phyloP scores from a whole-genome alignment of 2,113 vertebrate species.

The Condylura cristata region DNA sequence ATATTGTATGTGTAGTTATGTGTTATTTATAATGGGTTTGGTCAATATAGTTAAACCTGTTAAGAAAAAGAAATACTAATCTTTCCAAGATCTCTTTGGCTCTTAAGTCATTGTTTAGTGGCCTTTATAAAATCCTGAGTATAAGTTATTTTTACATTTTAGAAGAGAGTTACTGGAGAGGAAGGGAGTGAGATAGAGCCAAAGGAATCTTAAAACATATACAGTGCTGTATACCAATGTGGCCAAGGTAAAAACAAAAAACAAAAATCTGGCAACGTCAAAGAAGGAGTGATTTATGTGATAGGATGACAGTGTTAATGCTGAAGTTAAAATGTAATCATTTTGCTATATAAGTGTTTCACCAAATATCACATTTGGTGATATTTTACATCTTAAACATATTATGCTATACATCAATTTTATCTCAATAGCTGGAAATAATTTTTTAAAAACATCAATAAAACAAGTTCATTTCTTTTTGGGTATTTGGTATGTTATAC shows the following conservation, averaged over 20 bases:
- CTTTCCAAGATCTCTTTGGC: not conserved
- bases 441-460: not conserved
- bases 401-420: not conserved
- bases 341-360: too few relatives aligned
- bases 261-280: too few relatives aligned
- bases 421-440: not conserved
- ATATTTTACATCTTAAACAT: too few relatives aligned
- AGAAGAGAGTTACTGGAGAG: too few relatives aligned
- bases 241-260: too few relatives aligned
- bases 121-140: not conserved
- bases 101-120: not conserved
- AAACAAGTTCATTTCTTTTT: not conserved
- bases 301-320: too few relatives aligned
- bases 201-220: too few relatives aligned
- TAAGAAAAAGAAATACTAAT: not conserved
- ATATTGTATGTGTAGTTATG: accelerated
- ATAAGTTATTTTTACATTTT: not conserved
- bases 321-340: too few relatives aligned
- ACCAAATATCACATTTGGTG: too few relatives aligned
- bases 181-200: too few relatives aligned
- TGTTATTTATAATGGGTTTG: not conserved
- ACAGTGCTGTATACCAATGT: too few relatives aligned
- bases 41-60: not conserved
- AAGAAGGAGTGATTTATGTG: too few relatives aligned
- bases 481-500: not conserved